These are phyloP conservation scores for Cosmorhoe ocellata DNA, from an alignment of 2,888 invertebrate species.

Conservation along the genomic window DNA sequence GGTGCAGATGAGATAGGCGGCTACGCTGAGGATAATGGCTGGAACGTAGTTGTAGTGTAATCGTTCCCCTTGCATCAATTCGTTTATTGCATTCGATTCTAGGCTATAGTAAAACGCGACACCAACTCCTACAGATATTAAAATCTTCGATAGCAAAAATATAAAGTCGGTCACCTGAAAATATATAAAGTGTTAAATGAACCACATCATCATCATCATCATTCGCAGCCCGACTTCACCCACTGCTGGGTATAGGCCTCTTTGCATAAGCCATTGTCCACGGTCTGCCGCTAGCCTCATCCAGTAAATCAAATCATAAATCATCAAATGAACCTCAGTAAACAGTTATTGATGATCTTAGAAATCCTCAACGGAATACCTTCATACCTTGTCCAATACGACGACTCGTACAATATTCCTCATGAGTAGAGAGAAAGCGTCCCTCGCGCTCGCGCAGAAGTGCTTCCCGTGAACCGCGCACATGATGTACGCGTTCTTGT, in stretches of 20 bases:
- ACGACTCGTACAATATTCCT: constrained; percentile 91
- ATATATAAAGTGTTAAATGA: neutral
- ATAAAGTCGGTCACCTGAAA: constrained; percentile 93
- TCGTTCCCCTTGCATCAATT: constrained; percentile 69
- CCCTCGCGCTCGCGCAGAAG: constrained; percentile 94
- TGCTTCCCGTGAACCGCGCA: constrained; percentile 96
- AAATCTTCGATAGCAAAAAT: constrained; percentile 93
- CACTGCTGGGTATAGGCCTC: too few species aligned
- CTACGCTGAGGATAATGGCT: constrained; percentile 90
- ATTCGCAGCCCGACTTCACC: too few species aligned
- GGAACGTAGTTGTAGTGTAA: constrained; percentile 92
- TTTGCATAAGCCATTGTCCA: too few species aligned
- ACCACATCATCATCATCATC: too few species aligned
- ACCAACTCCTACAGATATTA: constrained; percentile 91
- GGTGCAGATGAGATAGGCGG: constrained; percentile 92
- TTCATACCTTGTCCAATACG: constrained; percentile 88
- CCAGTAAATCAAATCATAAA: too few species aligned
- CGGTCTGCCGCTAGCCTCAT: too few species aligned
- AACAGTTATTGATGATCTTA: too few species aligned
- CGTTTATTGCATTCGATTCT: constrained; percentile 78
- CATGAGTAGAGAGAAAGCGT: constrained; percentile 94
- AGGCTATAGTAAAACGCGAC: constrained; percentile 90
- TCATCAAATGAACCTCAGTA: too few species aligned
- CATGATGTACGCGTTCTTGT: constrained; percentile 96
- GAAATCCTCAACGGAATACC: too few species aligned